A percentile compares a stretch with the other conserved stretches of the same genome.
These are phyloP conservation scores for Galbula dea DNA, from an alignment of 2,113 vertebrate genomes.

Conservation along the genomic window DNA sequence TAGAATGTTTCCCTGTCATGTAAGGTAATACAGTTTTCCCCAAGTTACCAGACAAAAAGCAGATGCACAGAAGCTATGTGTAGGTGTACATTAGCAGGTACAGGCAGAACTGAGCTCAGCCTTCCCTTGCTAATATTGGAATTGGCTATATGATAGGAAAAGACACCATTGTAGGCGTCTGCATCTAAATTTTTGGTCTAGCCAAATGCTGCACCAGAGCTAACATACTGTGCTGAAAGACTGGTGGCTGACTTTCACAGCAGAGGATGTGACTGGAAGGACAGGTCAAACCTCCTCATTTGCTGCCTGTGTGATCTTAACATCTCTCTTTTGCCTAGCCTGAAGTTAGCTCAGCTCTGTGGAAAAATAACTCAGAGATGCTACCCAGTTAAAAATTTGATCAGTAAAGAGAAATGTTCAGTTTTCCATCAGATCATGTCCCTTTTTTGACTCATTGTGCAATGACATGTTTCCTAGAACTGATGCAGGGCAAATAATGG, in stretches of 20 bases:
- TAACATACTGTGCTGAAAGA: background rate
- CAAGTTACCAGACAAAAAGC: conserved; percentile 51
- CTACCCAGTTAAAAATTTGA: background rate
- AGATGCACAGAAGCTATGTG: conserved; percentile 39
- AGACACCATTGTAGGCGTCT: background rate
- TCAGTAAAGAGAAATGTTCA: background rate
- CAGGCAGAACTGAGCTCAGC: conserved; percentile 5
- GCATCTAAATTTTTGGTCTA: conserved; percentile 28
- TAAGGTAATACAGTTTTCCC: conserved; percentile 12
- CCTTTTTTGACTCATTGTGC: background rate
- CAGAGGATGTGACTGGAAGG: background rate
- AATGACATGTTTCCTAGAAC: background rate
- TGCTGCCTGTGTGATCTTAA: background rate
- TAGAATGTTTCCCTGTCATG: background rate
- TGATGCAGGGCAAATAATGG: background rate
- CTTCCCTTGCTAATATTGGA: conserved; percentile 2
- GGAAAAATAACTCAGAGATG: background rate
- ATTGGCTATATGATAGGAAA: conserved; percentile 16
- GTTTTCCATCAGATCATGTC: background rate
- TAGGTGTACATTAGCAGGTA: conserved; percentile 64
- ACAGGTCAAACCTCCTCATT: background rate
- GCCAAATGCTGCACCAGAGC: background rate
- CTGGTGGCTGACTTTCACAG: background rate
- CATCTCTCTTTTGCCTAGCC: background rate
- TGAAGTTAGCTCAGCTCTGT: background rate